phyloP scores from a whole-genome alignment of 2,113 vertebrate genomes.

The Acanthisitta chloris region DNA sequence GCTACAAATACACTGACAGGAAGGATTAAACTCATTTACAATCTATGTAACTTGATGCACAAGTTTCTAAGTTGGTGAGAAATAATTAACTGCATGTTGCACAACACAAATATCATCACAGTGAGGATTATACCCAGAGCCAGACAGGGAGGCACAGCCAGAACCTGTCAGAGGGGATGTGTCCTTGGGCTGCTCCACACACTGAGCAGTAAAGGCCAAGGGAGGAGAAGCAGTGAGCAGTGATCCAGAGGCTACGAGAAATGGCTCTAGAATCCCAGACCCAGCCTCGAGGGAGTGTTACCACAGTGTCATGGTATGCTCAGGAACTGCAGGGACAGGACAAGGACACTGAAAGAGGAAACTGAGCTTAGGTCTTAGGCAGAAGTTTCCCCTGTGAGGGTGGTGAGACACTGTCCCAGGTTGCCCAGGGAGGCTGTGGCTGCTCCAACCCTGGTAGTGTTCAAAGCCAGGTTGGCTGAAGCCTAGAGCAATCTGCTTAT shows the following conservation, averaged over 20 bases:
- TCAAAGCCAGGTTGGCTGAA: accelerated
- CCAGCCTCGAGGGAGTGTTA: too few relatives aligned
- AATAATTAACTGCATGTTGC: neutral
- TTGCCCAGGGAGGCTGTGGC: neutral
- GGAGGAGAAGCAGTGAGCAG: accelerated
- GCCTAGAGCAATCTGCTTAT: neutral
- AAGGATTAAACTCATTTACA: neutral
- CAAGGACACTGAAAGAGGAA: too few relatives aligned
- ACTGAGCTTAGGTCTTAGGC: too few relatives aligned
- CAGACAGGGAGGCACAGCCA: neutral
- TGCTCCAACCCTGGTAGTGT: neutral
- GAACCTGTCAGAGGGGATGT: neutral
- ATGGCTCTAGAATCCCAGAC: neutral
- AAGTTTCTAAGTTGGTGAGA: neutral
- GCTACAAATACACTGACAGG: neutral
- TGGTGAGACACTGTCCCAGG: neutral
- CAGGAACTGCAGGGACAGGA: too few relatives aligned
- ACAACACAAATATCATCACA: neutral
- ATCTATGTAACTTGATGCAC: neutral
- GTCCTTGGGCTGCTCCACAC: neutral
- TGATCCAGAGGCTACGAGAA: neutral
- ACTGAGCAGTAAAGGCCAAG: neutral
- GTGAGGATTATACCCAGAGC: neutral
- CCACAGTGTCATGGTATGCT: too few relatives aligned
- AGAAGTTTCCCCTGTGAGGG: neutral